phyloP scores from a whole-genome alignment of 1,140 invertebrate species.

The Pogonognathellus flavescens region DNA sequence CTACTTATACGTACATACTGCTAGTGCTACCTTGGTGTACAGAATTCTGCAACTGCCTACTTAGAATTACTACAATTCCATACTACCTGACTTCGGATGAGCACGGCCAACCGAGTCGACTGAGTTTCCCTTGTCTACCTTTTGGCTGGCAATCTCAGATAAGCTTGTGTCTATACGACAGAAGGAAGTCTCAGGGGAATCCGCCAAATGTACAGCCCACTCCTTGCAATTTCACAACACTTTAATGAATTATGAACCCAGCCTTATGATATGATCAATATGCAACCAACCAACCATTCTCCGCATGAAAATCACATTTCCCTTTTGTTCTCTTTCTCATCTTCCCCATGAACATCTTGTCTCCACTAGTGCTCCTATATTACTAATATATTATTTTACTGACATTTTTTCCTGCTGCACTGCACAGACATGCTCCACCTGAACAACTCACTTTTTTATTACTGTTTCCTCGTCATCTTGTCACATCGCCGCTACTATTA shows the following conservation, averaged over 20 bases:
- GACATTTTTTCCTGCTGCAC: neutral
- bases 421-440: neutral
- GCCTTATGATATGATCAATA: slow-evolving; percentile 65
- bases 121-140: slow-evolving; percentile 37
- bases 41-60: no score
- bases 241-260: slow-evolving; percentile 66
- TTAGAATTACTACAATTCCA: neutral
- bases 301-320: slow-evolving; percentile 52
- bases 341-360: slow-evolving; percentile 43
- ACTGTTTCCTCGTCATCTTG: no score
- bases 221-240: slow-evolving; percentile 64
- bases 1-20: no score
- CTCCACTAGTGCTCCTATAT: neutral
- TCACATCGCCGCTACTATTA: no score
- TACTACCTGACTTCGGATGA: slow-evolving; percentile 22
- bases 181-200: slow-evolving; percentile 54
- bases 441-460: neutral
- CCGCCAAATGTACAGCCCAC: slow-evolving; percentile 53
- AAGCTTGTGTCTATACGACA: slow-evolving; percentile 56
- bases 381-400: neutral
- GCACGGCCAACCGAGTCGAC: neutral
- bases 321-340: slow-evolving; percentile 50
- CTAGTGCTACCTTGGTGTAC: no score
- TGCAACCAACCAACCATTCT: slow-evolving; percentile 55
- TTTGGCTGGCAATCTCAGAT: slow-evolving; percentile 63